Conservation (phyloP, 1,140 invertebrate genomes). For the Chymomyza costata region DNA sequence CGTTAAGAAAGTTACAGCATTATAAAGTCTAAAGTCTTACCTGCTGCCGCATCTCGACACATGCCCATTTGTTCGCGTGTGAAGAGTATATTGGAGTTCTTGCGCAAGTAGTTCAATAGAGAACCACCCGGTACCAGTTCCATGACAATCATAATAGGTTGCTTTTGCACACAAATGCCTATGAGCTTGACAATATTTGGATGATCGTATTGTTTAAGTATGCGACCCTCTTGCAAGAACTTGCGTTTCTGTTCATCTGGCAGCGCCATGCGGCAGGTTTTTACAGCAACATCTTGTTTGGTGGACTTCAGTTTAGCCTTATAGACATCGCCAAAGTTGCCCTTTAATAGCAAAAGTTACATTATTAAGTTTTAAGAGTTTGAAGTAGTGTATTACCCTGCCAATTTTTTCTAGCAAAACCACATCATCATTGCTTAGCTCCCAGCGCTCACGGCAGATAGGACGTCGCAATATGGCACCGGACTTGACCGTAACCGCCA, state of each 20-base stretch:
- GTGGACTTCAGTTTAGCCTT: slow-evolving; percentile 89
- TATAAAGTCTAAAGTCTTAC: slow-evolving; percentile 57
- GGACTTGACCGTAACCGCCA: slow-evolving; percentile 92
- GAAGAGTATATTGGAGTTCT: slow-evolving; percentile 82
- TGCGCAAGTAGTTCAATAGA: slow-evolving; percentile 89
- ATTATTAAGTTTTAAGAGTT: not conserved
- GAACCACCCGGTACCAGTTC: slow-evolving; percentile 96
- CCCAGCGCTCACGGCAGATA: slow-evolving; percentile 94
- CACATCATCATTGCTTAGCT: slow-evolving; percentile 97
- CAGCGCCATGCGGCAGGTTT: slow-evolving; percentile 94
- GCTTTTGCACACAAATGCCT: slow-evolving; percentile 97
- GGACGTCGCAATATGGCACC: slow-evolving; percentile 91
- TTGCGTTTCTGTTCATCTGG: slow-evolving; percentile 97
- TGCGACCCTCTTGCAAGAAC: slow-evolving; percentile 96
- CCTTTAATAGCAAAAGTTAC: slow-evolving; percentile 77
- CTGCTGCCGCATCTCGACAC: slow-evolving; percentile 95
- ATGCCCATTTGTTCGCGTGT: slow-evolving; percentile 88
- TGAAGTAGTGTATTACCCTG: slow-evolving; percentile 83
- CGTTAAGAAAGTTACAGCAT: not conserved
- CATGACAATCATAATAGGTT: slow-evolving; percentile 99
- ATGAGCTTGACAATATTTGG: slow-evolving; percentile 97
- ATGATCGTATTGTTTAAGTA: slow-evolving; percentile 97
- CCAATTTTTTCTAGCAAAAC: slow-evolving; percentile 95
- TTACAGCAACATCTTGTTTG: slow-evolving; percentile 93
- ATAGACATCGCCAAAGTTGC: slow-evolving; percentile 98